Base-by-base conservation (phyloP, 1,140 invertebrate species). In the Pteromalus puparum region DNA sequence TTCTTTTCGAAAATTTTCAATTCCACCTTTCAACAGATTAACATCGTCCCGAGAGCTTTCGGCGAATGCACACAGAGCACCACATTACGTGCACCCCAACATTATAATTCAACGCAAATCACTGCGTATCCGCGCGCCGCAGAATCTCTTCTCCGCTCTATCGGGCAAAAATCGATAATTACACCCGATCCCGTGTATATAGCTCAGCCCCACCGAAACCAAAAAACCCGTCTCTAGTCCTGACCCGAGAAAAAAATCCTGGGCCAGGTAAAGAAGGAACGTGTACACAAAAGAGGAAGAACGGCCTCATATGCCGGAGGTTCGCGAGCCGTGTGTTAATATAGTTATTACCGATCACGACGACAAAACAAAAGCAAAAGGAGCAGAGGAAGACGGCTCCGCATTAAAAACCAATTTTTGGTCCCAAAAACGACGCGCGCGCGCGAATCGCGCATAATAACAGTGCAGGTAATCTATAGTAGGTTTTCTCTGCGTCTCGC, bases 321-420 rank as follows among this genome's bases (percentile, higher is more conserved):
- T 34, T n/a, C 70, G 70, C 2, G 9, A 72, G 38, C 26, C 46
- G 84, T 81, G 84, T 81, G 87, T 87, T 92, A 91, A 91, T 92
- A 91, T 91, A 92, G 91, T 91, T 92, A 92, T 92, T 91, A 91
- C 88, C 87, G 88, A 88, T 88, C 87, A 86, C 86, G 88, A 87
- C 26, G 88, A 88, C 87, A 87, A 89, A 86, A 90, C 90, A 88
- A 92, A 91, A 90, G 90, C 91, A 76, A 9, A 3, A 28, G 46
- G 34, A 68, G 24, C 61, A 28, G 21, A 42, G 34, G 4, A 6
- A 21, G 28, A 18, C 72, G 28, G n/a, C 7, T 61, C 89, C 84
- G 88, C 89, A 93, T 93, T 93, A 92, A 92, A 92, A 93, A 93
- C 91, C 92, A 92, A 93, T 93, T 93, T 93, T 92, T 92, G 86